Evolutionary conservation across 2,797 vertebrate genomes (phyloP).

Genomic region (Dipus sagitta): DNA sequence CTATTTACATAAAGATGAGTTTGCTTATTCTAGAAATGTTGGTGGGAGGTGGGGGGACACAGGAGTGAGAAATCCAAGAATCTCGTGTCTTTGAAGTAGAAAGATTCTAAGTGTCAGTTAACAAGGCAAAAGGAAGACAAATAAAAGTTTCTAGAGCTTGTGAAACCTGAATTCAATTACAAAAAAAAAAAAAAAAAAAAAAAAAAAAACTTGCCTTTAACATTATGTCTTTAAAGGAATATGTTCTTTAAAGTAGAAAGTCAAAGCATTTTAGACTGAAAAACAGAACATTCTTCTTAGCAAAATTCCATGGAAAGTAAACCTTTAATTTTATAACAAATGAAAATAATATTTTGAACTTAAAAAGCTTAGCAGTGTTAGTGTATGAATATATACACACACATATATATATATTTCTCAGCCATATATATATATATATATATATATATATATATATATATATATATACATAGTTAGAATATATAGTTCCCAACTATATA

Average conservation of each 20-base stretch:
- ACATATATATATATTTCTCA: no score
- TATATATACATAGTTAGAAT: no score
- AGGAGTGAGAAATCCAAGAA: constrained; percentile 71
- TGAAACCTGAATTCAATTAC: constrained; percentile 51
- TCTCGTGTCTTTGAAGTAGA: constrained; percentile 54
- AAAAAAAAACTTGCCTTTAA: background rate
- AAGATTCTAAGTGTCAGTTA: constrained; percentile 54
- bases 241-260: background rate
- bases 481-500: constrained; percentile 1
- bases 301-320: background rate
- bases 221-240: background rate
- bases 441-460: no score
- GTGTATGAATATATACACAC: no score
- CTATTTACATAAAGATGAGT: constrained; percentile 71
- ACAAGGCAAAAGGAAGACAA: constrained; percentile 62
- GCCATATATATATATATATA: no score
- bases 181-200: no score
- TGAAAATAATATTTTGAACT: background rate
- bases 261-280: background rate
- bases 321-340: background rate
- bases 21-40: constrained; percentile 71
- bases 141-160: constrained; percentile 51
- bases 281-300: background rate
- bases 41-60: constrained; percentile 44
- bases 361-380: background rate